phyloP scores from a whole-genome alignment of 2,113 vertebrate species.

The Salvator merianae region DNA sequence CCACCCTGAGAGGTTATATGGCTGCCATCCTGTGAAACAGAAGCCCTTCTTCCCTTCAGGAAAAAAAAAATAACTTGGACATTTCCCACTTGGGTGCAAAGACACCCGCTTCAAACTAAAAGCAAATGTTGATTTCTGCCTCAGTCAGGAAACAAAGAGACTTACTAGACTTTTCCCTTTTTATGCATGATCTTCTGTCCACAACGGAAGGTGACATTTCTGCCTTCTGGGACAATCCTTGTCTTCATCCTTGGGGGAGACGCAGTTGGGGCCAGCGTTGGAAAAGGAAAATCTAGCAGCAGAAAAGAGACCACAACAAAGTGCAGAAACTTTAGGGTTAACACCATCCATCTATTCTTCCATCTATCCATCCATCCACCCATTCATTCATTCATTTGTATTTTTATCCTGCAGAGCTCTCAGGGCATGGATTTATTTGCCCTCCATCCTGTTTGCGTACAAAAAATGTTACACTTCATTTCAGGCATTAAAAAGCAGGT shows the following conservation, averaged over 20 bases:
- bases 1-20: too few relatives aligned
- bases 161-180: slow-evolving; percentile 95
- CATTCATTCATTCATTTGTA: too few relatives aligned
- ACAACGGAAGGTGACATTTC: slow-evolving; percentile 92
- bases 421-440: too few relatives aligned
- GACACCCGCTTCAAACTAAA: neutral
- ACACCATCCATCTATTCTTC: too few relatives aligned
- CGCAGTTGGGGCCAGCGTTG: slow-evolving; percentile 83
- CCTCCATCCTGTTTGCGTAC: too few relatives aligned
- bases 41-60: neutral
- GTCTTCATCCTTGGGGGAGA: slow-evolving; percentile 89
- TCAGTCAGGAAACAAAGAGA: slow-evolving; percentile 38
- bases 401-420: neutral
- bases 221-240: slow-evolving; percentile 88
- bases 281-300: slow-evolving; percentile 88
- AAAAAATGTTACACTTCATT: too few relatives aligned
- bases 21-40: neutral
- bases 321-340: accelerated
- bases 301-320: neutral
- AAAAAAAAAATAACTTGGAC: too few relatives aligned
- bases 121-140: neutral
- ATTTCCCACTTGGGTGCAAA: too few relatives aligned
- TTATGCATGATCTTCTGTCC: slow-evolving; percentile 94
- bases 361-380: too few relatives aligned
- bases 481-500: neutral